These are phyloP conservation scores for Silurus aristotelis DNA, from an alignment of 2,797 vertebrate species.

Conservation along the genomic window DNA sequence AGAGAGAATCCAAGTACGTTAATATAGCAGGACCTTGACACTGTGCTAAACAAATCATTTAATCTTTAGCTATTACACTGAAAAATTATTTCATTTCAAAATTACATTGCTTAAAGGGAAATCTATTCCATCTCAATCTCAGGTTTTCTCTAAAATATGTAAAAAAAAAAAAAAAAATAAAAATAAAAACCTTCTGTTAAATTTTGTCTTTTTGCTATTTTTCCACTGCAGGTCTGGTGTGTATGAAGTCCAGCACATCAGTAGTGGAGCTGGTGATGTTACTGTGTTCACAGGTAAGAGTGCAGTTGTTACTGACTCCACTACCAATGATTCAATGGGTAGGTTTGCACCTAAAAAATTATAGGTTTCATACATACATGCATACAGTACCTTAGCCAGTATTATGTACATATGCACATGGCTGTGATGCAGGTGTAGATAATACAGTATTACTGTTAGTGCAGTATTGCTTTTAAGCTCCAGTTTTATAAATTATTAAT, in stretches of 20 bases:
- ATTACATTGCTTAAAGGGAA: not conserved
- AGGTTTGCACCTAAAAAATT: not conserved
- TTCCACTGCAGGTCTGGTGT: constrained; percentile 85
- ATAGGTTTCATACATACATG: no score
- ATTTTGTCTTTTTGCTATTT: constrained; percentile 59
- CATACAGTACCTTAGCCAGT: not conserved
- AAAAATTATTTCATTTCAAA: not conserved
- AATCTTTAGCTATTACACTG: not conserved
- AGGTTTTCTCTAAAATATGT: not conserved
- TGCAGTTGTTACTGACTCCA: not conserved
- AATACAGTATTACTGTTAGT: not conserved
- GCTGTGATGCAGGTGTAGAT: not conserved
- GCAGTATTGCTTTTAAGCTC: not conserved
- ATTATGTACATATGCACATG: not conserved
- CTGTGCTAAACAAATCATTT: not conserved
- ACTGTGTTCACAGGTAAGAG: constrained; percentile 92
- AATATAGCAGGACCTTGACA: not conserved
- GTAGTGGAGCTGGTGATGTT: constrained; percentile 98
- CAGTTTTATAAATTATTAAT: not conserved
- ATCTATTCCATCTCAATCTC: not conserved
- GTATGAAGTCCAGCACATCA: constrained; percentile 98
- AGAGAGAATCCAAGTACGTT: not conserved
- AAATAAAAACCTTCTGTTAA: not conserved
- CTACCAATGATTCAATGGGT: not conserved
- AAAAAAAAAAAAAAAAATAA: no score